Evolutionary conservation across 92 coral and sea anemone genomes (phyloP).

Genomic region (Epizoanthus rinbou): DNA sequence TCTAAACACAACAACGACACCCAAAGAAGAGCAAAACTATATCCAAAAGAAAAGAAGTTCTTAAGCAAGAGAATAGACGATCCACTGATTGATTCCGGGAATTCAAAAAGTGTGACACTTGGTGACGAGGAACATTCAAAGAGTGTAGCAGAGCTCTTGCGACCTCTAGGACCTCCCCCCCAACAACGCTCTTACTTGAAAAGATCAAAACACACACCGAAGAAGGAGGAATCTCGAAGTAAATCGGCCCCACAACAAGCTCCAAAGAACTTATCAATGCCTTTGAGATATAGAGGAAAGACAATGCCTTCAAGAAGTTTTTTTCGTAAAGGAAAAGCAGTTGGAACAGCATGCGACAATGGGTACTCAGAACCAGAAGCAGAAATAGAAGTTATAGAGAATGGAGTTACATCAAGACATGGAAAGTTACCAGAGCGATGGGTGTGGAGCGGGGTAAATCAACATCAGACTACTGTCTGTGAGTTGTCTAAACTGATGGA

Average conservation of each 20-base stretch:
- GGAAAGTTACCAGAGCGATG: background rate
- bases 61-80: background rate
- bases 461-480: background rate
- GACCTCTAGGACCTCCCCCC: background rate
- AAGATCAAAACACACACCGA: no score
- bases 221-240: background rate
- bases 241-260: background rate
- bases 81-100: background rate
- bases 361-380: background rate
- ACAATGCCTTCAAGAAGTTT: background rate
- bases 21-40: background rate
- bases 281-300: background rate
- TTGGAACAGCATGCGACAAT: background rate
- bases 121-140: background rate
- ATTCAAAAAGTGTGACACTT: background rate
- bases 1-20: background rate
- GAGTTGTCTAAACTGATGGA: conserved; percentile 18
- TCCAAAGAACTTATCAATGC: background rate
- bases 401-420: background rate
- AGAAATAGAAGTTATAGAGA: background rate
- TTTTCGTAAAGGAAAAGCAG: background rate
- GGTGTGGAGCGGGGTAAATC: no score
- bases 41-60: background rate
- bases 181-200: background rate
- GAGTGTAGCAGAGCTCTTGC: background rate